Conservation (phyloP, 2,797 vertebrate genomes). For the Pseudomugil tenellus region DNA sequence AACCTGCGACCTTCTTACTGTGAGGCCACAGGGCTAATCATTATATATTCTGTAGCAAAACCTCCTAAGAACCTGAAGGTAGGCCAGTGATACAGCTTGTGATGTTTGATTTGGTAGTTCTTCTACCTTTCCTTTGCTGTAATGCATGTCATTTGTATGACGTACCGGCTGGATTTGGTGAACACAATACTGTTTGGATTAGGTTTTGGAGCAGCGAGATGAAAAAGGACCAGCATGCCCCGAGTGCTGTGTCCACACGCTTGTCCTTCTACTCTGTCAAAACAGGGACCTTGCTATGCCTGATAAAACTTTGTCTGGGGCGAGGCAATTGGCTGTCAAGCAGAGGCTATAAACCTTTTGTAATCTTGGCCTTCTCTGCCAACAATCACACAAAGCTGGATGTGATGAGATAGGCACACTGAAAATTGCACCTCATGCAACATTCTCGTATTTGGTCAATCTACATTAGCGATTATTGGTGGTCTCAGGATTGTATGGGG, state of each 20-base stretch:
- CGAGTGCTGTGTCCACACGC: slow-evolving; percentile 41
- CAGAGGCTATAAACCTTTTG: slow-evolving; percentile 44
- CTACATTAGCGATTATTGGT: slow-evolving; percentile 16
- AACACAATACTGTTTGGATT: slow-evolving; percentile 20
- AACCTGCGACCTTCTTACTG: too few species aligned
- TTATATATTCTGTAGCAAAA: slow-evolving; percentile 8
- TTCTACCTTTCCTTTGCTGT: too few species aligned
- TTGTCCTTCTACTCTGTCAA: slow-evolving; percentile 55
- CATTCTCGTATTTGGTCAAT: slow-evolving; percentile 12
- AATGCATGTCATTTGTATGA: slow-evolving; percentile 14
- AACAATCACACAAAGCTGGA: slow-evolving; percentile 38
- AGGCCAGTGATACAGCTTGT: slow-evolving; percentile 6
- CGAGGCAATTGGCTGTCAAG: slow-evolving; percentile 33
- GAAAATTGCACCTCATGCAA: slow-evolving; percentile 26
- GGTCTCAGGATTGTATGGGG: slow-evolving; percentile 15
- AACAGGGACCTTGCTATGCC: slow-evolving; percentile 45
- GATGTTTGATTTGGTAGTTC: too few species aligned
- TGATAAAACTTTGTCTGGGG: slow-evolving; percentile 52
- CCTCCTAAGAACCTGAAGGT: slow-evolving; percentile 10
- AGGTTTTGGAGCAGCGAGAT: slow-evolving; percentile 20
- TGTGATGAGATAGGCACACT: slow-evolving; percentile 36
- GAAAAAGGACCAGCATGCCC: slow-evolving; percentile 31
- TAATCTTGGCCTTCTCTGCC: slow-evolving; percentile 42
- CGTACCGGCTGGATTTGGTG: slow-evolving; percentile 1
- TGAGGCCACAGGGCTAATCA: too few species aligned